A percentile compares a stretch with the other conserved stretches of the same genome.
These are phyloP conservation scores for Enteromius argenteus DNA, from an alignment of 2,797 vertebrate species.

Conservation along the genomic window DNA sequence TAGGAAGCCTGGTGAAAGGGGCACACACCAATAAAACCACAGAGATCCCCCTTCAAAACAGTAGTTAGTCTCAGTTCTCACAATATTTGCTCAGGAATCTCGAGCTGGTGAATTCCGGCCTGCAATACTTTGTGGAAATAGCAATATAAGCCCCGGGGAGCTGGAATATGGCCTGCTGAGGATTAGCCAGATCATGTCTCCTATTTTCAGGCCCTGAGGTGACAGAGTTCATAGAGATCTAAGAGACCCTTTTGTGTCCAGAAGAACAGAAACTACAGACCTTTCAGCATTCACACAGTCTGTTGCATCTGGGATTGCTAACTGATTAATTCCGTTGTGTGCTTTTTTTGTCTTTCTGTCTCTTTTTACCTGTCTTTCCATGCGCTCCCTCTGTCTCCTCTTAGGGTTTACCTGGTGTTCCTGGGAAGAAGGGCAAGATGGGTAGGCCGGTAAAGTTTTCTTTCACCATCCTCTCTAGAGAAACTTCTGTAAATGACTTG, in stretches of 20 bases:
- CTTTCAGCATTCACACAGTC: slow-evolving; percentile 35
- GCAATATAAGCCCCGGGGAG: slow-evolving; percentile 48
- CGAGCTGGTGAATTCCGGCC: slow-evolving; percentile 42
- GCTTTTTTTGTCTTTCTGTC: slow-evolving; percentile 52
- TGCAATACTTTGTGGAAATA: slow-evolving; percentile 45
- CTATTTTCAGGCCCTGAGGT: slow-evolving; percentile 42
- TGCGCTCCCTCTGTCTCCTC: slow-evolving; percentile 55
- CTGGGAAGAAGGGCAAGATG: slow-evolving; percentile 99
- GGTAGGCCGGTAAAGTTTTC: slow-evolving; percentile 99
- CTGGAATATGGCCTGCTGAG: slow-evolving; percentile 54
- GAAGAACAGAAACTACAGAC: slow-evolving; percentile 2
- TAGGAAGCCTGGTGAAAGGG: slow-evolving; percentile 46
- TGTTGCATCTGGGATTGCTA: slow-evolving; percentile 33
- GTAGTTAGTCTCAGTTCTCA: slow-evolving; percentile 48
- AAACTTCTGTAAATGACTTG: slow-evolving; percentile 62
- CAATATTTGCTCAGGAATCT: slow-evolving; percentile 58
- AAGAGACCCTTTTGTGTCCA: slow-evolving; percentile 42
- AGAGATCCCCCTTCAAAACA: slow-evolving; percentile 48
- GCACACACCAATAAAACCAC: slow-evolving; percentile 54
- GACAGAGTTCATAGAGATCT: slow-evolving; percentile 26
- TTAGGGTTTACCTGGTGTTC: slow-evolving; percentile 93
- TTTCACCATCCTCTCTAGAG: slow-evolving; percentile 92
- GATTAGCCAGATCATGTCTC: slow-evolving; percentile 59
- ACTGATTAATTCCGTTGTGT: slow-evolving; percentile 52
- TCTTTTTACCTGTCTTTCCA: slow-evolving; percentile 54